Base-by-base conservation (phyloP, 1,140 invertebrate species). In the Latrodectus geometricus region DNA sequence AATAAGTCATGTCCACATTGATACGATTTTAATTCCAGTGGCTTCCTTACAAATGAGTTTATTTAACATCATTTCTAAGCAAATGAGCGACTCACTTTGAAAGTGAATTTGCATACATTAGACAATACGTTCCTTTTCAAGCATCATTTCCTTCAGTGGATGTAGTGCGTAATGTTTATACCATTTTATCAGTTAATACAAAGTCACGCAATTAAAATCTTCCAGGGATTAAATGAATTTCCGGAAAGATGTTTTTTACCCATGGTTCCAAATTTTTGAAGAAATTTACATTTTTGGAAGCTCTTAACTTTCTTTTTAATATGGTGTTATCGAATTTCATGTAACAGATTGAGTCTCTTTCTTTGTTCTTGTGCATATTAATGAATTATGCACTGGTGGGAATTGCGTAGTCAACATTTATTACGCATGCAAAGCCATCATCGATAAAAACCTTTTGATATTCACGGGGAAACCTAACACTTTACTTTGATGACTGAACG, bases 161-260 rank as follows among this genome's bases (percentile, higher is more conserved):
- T 74, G 66, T 56, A 14, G 9, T 14, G 56, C 5, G 48, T 54
- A 84, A 75, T 75, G 54, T 75, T 52, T 50, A 72, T 75, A 54
- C 66, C 73, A 66, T 84, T 21, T 20, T 66, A 8, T 9, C 5
- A 48, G 9, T 15, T 21, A 14, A 4, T 72, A 50, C n/a, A 56
- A 21, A 23, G 66, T 70, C 65, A 76, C 48, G 83, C 83, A 85
- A 85, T 85, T 85, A 85, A 73, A 85, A 85, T 77, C 49, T 85
- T 85, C 77, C 49, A 52, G 23, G 14, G 4, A 8, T 20, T 54
- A 85, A 77, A 61, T 69, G 66, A 85, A 85, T 85, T 85, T 84
- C 17, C 5, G n/a, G 20, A 65, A 75, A 49, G 72, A 23, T 61
- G 54, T 50, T 52, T 69, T 77, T 69, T 49, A 77, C 5, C n/a